Evolutionary conservation across 2,113 vertebrate genomes (phyloP).

Genomic region (Aleadryas rufinucha): DNA sequence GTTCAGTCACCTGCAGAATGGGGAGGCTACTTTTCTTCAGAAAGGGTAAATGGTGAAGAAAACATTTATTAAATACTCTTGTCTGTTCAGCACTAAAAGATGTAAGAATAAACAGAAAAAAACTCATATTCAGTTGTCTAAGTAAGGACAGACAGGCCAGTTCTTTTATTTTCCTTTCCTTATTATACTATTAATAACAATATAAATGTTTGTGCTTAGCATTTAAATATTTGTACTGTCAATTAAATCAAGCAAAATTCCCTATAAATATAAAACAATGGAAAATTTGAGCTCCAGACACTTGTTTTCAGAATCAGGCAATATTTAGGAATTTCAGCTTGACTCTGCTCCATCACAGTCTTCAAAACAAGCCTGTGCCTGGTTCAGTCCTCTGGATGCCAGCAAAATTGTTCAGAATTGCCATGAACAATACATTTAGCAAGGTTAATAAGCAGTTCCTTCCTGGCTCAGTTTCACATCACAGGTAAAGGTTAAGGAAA

Average conservation of each 20-base stretch:
- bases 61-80: neutral
- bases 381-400: conserved; percentile 3
- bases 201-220: neutral
- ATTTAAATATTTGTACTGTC: neutral
- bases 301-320: neutral
- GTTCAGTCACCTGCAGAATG: neutral
- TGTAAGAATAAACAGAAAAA: neutral
- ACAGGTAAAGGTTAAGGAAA: neutral
- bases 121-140: rapidly evolving
- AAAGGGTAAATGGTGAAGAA: neutral
- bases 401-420: neutral
- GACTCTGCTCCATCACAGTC: neutral
- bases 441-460: neutral
- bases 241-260: neutral
- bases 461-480: neutral
- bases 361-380: neutral
- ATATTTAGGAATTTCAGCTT: neutral
- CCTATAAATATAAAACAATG: neutral
- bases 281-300: neutral
- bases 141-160: neutral
- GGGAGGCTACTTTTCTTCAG: neutral
- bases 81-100: neutral
- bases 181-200: neutral
- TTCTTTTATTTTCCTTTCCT: neutral
- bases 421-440: neutral